Evolutionary conservation across 2,888 invertebrate species (phyloP), one percentile per base, ranked within the genome.

Genomic region (Latheticus oryzae): DNA sequence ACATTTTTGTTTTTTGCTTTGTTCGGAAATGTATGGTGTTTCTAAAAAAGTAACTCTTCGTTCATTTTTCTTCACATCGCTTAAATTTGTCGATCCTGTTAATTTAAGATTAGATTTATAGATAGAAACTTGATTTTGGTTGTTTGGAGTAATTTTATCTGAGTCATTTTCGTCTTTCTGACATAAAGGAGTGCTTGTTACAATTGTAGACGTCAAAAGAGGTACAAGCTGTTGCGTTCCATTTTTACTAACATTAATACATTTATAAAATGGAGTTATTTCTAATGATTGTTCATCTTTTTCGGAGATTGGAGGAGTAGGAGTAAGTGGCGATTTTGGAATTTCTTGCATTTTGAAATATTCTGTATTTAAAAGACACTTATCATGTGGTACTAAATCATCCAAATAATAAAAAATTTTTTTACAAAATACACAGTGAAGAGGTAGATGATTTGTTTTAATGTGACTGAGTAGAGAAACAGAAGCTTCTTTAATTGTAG

Each of bases 1-100:
- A 47, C 13, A 16, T 7, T 47, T 47, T 2, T 23, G 24, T 9
- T 47, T 47, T 5, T 35, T 47, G 32, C 1, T 15, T 4, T n/a
- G 9, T n/a, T 47, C 47, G 11, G 11, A 8, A 13, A 50, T 8
- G 3, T 26, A 30, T 5, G 67, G 69, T 1, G 70, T 71, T 45
- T 73, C 71, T 11, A 60, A 64, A 64, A 75, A 75, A n/a, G 75
- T 74, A 5, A 76, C 75, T 58, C 64, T 66, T 38, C 72, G 68
- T 30, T 74, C 59, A 19, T 43, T 59, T 19, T 43, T 48, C 17
- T 45, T 48, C 4, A 50, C 50, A 9, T 59, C 54, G 35, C 42
- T 59, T 16, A 48, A 51, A 45, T 15, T 50, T 4, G 37, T 26
- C 11, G 45, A 59, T 5, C 23, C 50, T 11, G 43, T 37, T 3